phyloP scores from a whole-genome alignment of 2,797 vertebrate genomes.

The Acestrorhynchus altus region DNA sequence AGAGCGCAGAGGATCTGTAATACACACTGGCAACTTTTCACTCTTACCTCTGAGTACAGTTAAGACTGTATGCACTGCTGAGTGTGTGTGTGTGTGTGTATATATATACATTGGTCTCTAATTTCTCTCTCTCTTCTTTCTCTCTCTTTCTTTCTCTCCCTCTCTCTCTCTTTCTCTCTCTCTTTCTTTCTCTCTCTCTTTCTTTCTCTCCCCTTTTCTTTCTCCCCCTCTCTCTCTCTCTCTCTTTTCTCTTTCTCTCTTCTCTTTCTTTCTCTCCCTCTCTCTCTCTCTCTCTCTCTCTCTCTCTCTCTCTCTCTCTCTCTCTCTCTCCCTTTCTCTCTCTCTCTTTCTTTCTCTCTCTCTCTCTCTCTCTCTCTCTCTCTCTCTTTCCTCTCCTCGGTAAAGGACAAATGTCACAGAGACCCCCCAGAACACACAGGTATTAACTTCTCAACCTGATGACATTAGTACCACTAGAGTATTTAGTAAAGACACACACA shows the following conservation, averaged over 20 bases:
- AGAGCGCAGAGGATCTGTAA: too few species aligned
- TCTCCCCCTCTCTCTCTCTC: background rate
- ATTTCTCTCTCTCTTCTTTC: background rate
- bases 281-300: too few species aligned
- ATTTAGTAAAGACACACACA: constrained; percentile 35
- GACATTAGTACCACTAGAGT: constrained; percentile 35
- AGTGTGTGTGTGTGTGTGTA: background rate
- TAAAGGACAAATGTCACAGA: constrained; percentile 52
- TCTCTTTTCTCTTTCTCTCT: background rate
- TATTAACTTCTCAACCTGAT: constrained; percentile 55
- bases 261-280: background rate
- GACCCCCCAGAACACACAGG: constrained; percentile 53
- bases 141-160: background rate
- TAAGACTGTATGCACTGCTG: too few species aligned
- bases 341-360: background rate
- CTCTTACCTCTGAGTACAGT: too few species aligned
- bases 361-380: background rate
- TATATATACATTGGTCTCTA: too few species aligned
- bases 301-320: background rate
- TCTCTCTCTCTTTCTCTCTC: constrained; percentile 40
- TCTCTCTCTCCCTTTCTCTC: background rate
- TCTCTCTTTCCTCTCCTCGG: constrained; percentile 39
- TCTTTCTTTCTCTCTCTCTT: background rate
- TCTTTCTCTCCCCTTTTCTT: background rate
- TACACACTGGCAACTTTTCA: too few species aligned